A percentile compares a stretch with the other conserved stretches of the same genome.
Evolutionary conservation across 1,140 invertebrate species (phyloP).

Genomic region (Listronotus bonariensis): DNA sequence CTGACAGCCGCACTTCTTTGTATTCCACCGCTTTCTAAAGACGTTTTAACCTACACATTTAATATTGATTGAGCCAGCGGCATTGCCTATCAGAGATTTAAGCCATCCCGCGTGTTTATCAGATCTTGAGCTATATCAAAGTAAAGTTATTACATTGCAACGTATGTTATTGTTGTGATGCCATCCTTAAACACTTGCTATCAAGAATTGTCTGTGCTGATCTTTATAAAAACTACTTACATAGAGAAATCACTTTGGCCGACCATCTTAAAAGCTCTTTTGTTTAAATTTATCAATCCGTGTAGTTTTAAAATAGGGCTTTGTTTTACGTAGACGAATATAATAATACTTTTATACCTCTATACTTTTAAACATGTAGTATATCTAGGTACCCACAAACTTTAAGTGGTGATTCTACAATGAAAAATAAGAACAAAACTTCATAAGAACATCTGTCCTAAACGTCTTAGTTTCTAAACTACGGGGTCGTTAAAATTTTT

Average conservation of each 20-base stretch:
- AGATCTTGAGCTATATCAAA: conserved; percentile 18
- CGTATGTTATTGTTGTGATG: conserved; percentile 33
- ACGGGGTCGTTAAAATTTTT: no score
- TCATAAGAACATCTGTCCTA: no score
- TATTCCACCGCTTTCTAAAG: conserved; percentile 28
- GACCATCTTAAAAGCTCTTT: conserved; percentile 27
- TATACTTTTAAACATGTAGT: no score
- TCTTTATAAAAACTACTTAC: neutral
- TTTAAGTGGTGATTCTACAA: no score
- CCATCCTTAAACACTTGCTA: conserved; percentile 27
- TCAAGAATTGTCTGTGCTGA: conserved; percentile 4
- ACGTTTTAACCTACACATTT: conserved; percentile 36
- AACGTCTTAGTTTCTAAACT: no score
- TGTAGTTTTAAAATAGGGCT: no score
- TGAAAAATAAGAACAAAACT: no score
- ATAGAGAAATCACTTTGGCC: conserved; percentile 15
- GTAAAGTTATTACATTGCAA: conserved; percentile 12
- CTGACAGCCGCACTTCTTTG: conserved; percentile 23
- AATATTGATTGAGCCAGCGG: conserved; percentile 31
- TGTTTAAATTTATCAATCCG: conserved; percentile 2
- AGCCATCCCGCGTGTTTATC: conserved; percentile 22
- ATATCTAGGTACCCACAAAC: no score
- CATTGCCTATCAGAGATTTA: conserved; percentile 22
- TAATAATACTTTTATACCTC: no score
- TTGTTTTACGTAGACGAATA: no score